A percentile compares a stretch with the other conserved stretches of the same genome.
Conservation (phyloP, 2,113 vertebrate genomes). For the Nibea coibor region DNA sequence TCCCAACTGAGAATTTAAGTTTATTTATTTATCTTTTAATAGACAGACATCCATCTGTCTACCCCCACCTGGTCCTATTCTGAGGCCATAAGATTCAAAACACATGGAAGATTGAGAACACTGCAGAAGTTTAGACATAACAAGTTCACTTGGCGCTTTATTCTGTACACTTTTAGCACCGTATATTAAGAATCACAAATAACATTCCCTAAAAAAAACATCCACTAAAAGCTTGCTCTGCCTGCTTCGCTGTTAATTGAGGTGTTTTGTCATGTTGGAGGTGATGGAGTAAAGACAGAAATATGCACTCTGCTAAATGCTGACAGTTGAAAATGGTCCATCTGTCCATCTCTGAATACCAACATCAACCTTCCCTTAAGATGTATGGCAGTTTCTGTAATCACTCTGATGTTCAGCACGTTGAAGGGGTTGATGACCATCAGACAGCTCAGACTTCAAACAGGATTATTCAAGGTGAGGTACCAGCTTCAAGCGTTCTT, state of each 20-base stretch:
- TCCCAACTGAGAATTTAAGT: not conserved
- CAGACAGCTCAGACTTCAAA: slow-evolving; percentile 50
- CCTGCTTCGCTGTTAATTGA: slow-evolving; percentile 33
- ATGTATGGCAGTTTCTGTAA: slow-evolving; percentile 26
- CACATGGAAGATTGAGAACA: not conserved
- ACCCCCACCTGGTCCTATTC: not conserved
- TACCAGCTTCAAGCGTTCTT: slow-evolving; percentile 36
- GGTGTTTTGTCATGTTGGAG: slow-evolving; percentile 34
- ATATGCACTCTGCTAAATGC: slow-evolving; percentile 40
- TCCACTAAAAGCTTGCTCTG: slow-evolving; percentile 16
- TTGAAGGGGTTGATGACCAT: slow-evolving; percentile 37
- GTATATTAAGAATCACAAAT: slow-evolving; percentile 18
- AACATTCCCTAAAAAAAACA: not conserved
- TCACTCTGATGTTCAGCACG: slow-evolving; percentile 27
- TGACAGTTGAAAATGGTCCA: slow-evolving; percentile 46
- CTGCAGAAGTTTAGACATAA: slow-evolving; percentile 14
- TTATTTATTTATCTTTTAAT: not conserved
- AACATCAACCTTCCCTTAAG: slow-evolving; percentile 29
- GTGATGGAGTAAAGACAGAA: slow-evolving; percentile 42
- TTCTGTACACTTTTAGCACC: slow-evolving; percentile 3
- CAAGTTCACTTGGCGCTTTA: slow-evolving; percentile 7
- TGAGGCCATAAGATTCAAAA: slow-evolving; percentile 1
- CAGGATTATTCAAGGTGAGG: slow-evolving; percentile 43
- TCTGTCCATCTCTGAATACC: slow-evolving; percentile 27
- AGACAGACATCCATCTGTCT: not conserved